Conservation (phyloP, 2,888 invertebrate genomes). For the Philopedon plagiatum region DNA sequence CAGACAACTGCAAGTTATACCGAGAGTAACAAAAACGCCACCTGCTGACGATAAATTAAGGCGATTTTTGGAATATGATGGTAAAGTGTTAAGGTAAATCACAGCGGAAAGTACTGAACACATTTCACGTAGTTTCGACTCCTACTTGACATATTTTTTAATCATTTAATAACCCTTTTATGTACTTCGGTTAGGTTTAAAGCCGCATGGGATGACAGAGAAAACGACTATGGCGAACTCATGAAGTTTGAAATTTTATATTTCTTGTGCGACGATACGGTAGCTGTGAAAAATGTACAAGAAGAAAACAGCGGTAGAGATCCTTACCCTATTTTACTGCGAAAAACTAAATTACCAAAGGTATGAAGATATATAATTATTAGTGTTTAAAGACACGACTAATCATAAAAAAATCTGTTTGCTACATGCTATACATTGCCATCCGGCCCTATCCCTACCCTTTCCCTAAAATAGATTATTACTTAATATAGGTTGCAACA, state of each 20-base stretch:
- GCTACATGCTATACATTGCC: no score
- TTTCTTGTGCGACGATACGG: constrained; percentile 85
- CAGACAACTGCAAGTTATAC: constrained; percentile 68
- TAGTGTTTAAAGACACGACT: no score
- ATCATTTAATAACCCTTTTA: no score
- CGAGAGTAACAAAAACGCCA: constrained; percentile 62
- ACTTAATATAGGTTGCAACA: no score
- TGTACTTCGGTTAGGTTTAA: constrained; percentile 77
- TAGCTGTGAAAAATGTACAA: constrained; percentile 83
- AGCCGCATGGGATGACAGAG: constrained; percentile 79
- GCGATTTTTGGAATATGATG: constrained; percentile 83
- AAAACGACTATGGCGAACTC: constrained; percentile 73
- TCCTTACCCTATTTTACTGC: constrained; percentile 81
- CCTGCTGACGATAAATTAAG: constrained; percentile 73
- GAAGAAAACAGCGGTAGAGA: constrained; percentile 82
- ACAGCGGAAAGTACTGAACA: no score
- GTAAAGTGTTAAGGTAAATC: constrained; percentile 81
- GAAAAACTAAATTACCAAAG: constrained; percentile 83
- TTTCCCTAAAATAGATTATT: no score
- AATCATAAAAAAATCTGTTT: no score
- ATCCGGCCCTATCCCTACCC: no score
- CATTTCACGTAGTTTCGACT: no score
- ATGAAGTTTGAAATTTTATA: constrained; percentile 81
- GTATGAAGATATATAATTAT: constrained; percentile 55
- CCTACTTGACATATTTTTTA: no score